Base-by-base conservation (phyloP, 2,113 vertebrate genomes). In the Macaca nemestrina region DNA sequence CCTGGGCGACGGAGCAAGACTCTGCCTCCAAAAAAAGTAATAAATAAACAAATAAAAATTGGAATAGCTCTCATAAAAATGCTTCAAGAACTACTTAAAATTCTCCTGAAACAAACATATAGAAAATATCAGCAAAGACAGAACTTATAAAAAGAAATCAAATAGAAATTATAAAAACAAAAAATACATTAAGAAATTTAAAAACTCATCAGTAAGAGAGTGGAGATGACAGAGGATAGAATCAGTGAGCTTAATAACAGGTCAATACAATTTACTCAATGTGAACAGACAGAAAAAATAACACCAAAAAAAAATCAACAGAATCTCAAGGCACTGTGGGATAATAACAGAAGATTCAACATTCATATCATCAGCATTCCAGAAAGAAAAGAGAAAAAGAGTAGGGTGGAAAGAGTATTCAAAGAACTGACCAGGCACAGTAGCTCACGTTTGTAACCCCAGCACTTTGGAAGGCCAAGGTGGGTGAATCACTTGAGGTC, bases 291-390 rank as follows among this genome's bases (percentile, higher is more conserved):
- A 70, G 38, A 81, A 30, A 57, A 83, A 78, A 75, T 9, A 68
- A 64, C 27, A 55, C 57, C 83, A 20, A 78, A 52, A 83, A 84
- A 93, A 67, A 93, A 22, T 52, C 25, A 61, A 72, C 32, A 73
- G 55, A 88, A 64, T 32, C 52, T 81, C 64, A 73, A n/a, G n/a
- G 30, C 80, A 55, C 27, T 80, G 12, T 80, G 45, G 30, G 38
- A 90, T 61, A 90, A 48, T 85, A 96, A 90, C 52, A 80, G 35
- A 84, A 70, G 18, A 85, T 73, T 80, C 57, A 64, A 90, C 55
- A 43, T 68, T 81, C 57, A 6, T 27, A 67, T 38, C 67, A 64
- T 70, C 32, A 89, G 43, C 89, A 22, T 72, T 23, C 40, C 8
- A 73, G 52, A 83, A 86, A 25, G 35, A 91, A 79, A 64, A 20